Evolutionary conservation across 2,113 vertebrate species (phyloP).

Genomic region (Muscicapa adusta): DNA sequence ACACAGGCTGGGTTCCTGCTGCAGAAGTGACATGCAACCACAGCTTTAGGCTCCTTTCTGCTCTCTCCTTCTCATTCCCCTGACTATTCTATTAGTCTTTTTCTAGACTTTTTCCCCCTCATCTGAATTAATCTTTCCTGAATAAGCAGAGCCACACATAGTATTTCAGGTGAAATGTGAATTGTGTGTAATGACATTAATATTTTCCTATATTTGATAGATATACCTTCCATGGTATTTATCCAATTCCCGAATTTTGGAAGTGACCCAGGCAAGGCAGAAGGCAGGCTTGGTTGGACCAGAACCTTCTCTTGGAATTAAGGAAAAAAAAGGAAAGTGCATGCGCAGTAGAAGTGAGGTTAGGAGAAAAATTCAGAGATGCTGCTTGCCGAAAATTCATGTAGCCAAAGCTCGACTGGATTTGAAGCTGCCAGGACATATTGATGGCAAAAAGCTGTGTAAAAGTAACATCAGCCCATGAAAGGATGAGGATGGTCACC

Average conservation of each 20-base stretch:
- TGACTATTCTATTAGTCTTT: background rate
- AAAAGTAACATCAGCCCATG: background rate
- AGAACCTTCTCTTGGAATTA: background rate
- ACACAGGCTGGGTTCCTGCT: background rate
- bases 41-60: background rate
- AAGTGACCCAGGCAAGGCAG: background rate
- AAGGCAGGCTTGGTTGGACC: background rate
- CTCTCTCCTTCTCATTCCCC: background rate
- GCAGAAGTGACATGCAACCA: fast-evolving
- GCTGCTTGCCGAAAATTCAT: fast-evolving
- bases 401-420: background rate
- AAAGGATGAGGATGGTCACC: background rate
- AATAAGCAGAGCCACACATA: background rate
- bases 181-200: background rate
- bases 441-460: background rate
- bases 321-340: background rate
- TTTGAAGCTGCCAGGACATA: background rate
- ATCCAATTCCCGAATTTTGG: background rate
- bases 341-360: background rate
- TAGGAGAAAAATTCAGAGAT: background rate
- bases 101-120: background rate
- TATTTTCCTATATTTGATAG: background rate
- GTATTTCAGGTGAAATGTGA: background rate
- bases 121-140: background rate
- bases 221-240: background rate